Base-by-base conservation (phyloP, 2,888 invertebrate genomes). In the Ectobius pallidus region DNA sequence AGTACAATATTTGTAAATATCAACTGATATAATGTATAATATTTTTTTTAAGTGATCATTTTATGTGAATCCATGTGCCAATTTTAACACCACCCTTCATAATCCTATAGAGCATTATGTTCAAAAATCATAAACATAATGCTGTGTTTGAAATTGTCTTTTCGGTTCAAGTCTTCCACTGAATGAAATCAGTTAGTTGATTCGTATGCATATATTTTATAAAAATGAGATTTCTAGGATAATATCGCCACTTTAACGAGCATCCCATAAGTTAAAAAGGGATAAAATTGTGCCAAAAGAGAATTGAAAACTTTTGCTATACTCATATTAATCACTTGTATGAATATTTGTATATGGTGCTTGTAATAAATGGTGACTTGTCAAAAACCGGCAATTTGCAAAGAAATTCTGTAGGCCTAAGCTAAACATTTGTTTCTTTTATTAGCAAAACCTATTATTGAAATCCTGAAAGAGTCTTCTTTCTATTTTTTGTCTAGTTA, bases 31-130 rank as follows among this genome's bases (percentile, higher is more conserved):
- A 14, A 18, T 55, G 55, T 55, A 55, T 20, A 25, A 25, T 55
- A 55, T 18, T 34, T 6, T 34, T 34, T 34, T 7, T 34, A 34
- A 7, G 11, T 34, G 3, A 18, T 55, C 25, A 55, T 55, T 55
- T 55, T 55, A 22, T 55, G 55, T 55, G 55, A 55, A 55, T 55
- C 55, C 25, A 25, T 55, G 55, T 55, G 55, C 55, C 55, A 55
- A 55, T 55, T 25, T 55, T 11, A 11, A 25, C 14, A 3, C 14
- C n/a, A 18, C 2, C 20, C 20, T 4, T 49, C 4, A 18, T 49
- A n/a, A 3, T 44, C 2, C 2, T n/a, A 4, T 49, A 22, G 18
- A 18, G 18, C 2, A 18, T 49, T 49, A 18, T 18, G 39, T 6
- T 39, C 39, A 9, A 18, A 49, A 49, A 49, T 18, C 49, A 49